Conservation (phyloP, 2,888 invertebrate genomes). For the Agrochola litura region DNA sequence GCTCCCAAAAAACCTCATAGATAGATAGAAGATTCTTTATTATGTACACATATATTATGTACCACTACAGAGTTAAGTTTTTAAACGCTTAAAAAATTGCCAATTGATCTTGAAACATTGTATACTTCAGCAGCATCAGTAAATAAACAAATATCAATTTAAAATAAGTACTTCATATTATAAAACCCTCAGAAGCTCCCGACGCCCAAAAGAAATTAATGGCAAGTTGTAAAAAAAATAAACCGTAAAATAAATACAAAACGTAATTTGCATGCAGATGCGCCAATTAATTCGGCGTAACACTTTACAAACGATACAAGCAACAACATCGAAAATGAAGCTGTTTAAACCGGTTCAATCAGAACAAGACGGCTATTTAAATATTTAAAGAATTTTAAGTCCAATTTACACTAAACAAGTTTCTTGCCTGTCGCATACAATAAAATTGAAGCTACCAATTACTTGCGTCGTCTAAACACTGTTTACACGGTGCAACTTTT, state of each 20-base stretch:
- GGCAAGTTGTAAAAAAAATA: neutral
- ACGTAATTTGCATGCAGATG: conserved; percentile 37
- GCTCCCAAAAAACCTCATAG: neutral
- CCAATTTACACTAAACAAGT: neutral
- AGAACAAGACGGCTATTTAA: conserved; percentile 30
- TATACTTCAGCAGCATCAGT: neutral
- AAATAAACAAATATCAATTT: neutral
- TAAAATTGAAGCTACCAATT: too few species aligned
- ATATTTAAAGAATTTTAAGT: conserved; percentile 22
- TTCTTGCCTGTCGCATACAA: neutral
- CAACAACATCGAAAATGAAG: conserved; percentile 10
- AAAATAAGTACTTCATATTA: neutral
- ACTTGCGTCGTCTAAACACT: too few species aligned
- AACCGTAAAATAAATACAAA: neutral
- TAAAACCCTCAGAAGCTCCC: neutral
- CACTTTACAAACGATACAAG: conserved; percentile 35
- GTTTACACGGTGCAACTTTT: too few species aligned
- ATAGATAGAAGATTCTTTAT: too few species aligned
- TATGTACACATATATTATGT: too few species aligned
- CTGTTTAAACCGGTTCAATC: conserved; percentile 40
- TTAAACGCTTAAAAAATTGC: neutral
- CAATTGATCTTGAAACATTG: neutral
- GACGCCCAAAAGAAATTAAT: neutral
- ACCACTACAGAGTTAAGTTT: too few species aligned
- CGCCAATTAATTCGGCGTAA: conserved; percentile 43